Evolutionary conservation across 2,113 vertebrate species (phyloP), one percentile per base, ranked within the genome.

Genomic region (Rhabdornis inornatus): DNA sequence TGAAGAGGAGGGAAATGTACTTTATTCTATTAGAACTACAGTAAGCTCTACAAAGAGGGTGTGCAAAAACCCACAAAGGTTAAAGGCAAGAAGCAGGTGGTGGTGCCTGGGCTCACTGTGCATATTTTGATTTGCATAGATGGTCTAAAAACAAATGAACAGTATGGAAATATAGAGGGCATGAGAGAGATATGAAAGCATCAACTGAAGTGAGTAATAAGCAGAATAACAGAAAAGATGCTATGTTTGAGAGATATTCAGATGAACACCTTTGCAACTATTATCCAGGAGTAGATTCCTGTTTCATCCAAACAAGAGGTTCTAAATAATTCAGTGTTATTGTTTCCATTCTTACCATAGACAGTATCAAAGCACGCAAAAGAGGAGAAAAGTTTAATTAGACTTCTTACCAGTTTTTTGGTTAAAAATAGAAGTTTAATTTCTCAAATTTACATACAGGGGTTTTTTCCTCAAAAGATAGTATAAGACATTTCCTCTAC

Each of bases 261-360:
- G n/a, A 75, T 50, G 31, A 83, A 69, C 13, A 82, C 7, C 35
- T 86, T 81, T 78, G 33, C 22, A 76, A 15, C 22, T 52, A 7
- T 83, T 81, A 71, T 55, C 23, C 39, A 77, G 56, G 15, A 33
- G 31, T 7, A 75, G 31, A 81, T 78, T 83, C 61, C 28, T 50
- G 19, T 21, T 69, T 16, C 13, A 8, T 63, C 35, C 68, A 64
- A 78, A 79, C 35, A 74, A 84, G 15, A 55, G 37, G 22, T 57
- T 85, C 39, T 96, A 82, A 92, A 91, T 81, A 82, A 92, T 78
- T 93, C 64, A 66, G 18, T 59, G 40, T 27, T 84, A 57, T 81
- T 87, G 11, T 61, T 94, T 94, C 33, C 33, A 37, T 84, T 91
- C 52, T 87, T 86, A 18, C 3, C 9, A n/a, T 22, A 87, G 22